Percentiles rank a stretch among this genome's conserved stretches.
phyloP scores from a whole-genome alignment of 1,140 invertebrate species.

The Drosophila teissieri region DNA sequence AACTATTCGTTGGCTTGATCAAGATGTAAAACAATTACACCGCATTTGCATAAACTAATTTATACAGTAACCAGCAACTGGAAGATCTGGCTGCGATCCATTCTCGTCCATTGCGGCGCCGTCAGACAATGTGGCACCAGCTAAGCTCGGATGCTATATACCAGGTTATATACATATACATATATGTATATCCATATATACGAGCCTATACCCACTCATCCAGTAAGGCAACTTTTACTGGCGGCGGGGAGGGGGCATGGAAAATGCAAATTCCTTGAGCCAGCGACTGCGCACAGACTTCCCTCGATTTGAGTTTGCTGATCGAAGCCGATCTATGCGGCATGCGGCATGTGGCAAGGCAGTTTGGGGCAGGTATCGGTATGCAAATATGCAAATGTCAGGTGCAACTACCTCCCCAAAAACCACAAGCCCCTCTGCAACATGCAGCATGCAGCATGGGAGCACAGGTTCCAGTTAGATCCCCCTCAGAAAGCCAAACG shows the following conservation, averaged over 20 bases:
- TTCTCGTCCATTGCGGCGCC: background rate
- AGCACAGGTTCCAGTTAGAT: slow-evolving; percentile 36
- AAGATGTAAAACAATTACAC: slow-evolving; percentile 20
- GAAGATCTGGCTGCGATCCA: slow-evolving; percentile 2
- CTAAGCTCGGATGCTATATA: slow-evolving; percentile 7
- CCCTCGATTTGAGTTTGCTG: slow-evolving; percentile 1
- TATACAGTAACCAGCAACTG: background rate
- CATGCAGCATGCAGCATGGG: background rate
- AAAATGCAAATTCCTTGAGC: slow-evolving; percentile 39
- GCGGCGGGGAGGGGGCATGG: slow-evolving; percentile 5
- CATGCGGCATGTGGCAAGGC: slow-evolving; percentile 42
- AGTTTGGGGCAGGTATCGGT: slow-evolving; percentile 29
- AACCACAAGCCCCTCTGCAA: background rate
- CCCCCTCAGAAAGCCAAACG: slow-evolving; percentile 22
- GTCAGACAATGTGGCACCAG: slow-evolving; percentile 63
- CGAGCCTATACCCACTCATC: slow-evolving; percentile 19
- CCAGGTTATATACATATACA: slow-evolving; percentile 1
- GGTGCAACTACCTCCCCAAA: slow-evolving; percentile 7
- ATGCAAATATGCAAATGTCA: slow-evolving; percentile 46
- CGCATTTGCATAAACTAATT: slow-evolving; percentile 9
- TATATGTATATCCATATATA: slow-evolving; percentile 12
- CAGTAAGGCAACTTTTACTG: slow-evolving; percentile 52
- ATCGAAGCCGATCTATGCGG: slow-evolving; percentile 17
- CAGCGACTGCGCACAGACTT: background rate
- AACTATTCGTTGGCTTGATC: slow-evolving; percentile 1